Evolutionary conservation across 2,113 vertebrate genomes (phyloP), one percentile per base, ranked within the genome.

Genomic region (Petromus typicus): DNA sequence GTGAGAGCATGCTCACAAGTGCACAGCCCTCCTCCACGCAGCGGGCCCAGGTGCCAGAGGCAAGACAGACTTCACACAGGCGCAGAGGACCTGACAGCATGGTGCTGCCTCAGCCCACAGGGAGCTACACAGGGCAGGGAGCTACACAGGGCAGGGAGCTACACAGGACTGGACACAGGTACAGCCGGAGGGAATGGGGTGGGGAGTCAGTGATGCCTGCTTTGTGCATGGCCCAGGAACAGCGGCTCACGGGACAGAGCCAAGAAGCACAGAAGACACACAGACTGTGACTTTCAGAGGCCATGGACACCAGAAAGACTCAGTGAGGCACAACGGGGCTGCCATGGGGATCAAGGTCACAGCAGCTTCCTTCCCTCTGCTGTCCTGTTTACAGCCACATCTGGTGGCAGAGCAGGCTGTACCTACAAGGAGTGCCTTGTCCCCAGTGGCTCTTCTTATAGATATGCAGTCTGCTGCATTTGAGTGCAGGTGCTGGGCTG

Each of bases 11-110:
- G 0, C 27, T 40, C 79, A 3, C 63, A 43, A 54, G 20, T 11
- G 13, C 54, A 66, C 51, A 89, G 48, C 23, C 40, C 89, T 5
- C 32, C 27, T 40, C n/a, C 14, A 27, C 43, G 32, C 25, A 48
- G 25, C 30, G 7, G 59, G 73, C 43, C 27, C 43, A 76, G 14
- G 73, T 30, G 8, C 34, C 22, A 81, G 54, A 14, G 34, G 37
- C 56, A 82, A 4, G 17, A 37, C 9, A 45, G 45, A 34, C 51
- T 37, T 5, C 5, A 1, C 18, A n/a, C 0, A 0, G 5, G n/a
- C 43, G 75, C 59, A 71, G 43, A 16, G 32, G 40, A 67, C 3
- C 18, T 3, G 43, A 7, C 9, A 14, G 27, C 16, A 27, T 23
- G 4, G 10, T 7, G 9, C 30, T 18, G 13, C 40, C 64, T 66